These are phyloP conservation scores for Galago senegalensis DNA, from an alignment of 2,797 vertebrate genomes.

Conservation along the genomic window DNA sequence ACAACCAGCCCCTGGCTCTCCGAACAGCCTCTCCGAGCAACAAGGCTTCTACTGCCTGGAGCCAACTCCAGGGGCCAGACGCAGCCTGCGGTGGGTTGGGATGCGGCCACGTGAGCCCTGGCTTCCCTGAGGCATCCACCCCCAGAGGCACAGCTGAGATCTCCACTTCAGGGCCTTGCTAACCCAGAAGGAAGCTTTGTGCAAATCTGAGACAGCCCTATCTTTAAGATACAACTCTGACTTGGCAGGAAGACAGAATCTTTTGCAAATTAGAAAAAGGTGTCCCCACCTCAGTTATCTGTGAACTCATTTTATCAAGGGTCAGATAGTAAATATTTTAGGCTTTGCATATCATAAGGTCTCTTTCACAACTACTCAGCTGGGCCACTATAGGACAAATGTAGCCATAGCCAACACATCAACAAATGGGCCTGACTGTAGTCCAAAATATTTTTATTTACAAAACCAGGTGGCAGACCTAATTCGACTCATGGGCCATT, in stretches of 20 bases:
- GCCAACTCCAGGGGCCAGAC: not conserved
- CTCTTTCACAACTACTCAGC: not conserved
- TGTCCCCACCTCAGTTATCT: slow-evolving; percentile 10
- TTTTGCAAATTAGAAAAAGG: slow-evolving; percentile 73
- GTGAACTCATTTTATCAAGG: slow-evolving; percentile 3
- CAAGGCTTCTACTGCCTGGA: not conserved
- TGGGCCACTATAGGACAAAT: not conserved
- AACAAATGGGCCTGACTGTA: not conserved
- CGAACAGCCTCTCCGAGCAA: not conserved
- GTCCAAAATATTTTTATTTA: not conserved
- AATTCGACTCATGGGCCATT: not conserved
- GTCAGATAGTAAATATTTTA: not conserved
- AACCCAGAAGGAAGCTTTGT: slow-evolving; percentile 14
- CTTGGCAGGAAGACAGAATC: slow-evolving; percentile 61
- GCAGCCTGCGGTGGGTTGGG: not conserved
- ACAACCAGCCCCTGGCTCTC: not conserved
- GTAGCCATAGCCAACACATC: not conserved
- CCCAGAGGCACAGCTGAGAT: not conserved
- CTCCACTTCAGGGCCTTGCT: not conserved
- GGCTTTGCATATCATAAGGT: not conserved
- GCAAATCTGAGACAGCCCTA: not conserved
- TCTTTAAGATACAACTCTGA: not conserved
- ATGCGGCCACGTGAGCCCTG: not conserved
- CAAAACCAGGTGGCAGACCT: not conserved
- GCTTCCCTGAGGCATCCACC: not conserved